Conservation (phyloP, 2,113 vertebrate genomes). For the Callorhinus ursinus region DNA sequence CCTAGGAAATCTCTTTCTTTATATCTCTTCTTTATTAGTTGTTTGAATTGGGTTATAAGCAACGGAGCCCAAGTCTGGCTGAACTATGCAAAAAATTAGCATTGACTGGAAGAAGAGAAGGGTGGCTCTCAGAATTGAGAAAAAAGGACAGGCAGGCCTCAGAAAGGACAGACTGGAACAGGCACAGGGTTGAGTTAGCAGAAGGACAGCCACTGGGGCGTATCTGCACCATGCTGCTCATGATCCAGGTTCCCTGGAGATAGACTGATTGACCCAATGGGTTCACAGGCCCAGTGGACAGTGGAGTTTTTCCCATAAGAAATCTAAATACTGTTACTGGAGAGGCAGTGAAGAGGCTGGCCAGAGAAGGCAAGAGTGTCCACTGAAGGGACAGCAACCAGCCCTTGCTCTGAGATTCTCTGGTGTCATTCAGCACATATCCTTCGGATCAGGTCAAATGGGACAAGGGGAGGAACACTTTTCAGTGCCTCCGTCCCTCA, state of each 20-base stretch:
- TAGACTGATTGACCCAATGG: rapidly evolving
- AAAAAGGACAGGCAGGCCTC: neutral
- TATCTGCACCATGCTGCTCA: rapidly evolving
- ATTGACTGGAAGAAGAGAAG: neutral
- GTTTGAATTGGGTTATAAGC: neutral
- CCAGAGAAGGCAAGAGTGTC: neutral
- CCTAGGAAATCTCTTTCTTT: neutral
- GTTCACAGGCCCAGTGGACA: neutral
- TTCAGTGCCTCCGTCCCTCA: no score
- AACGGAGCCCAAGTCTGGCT: neutral
- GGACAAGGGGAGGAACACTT: neutral
- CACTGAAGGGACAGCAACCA: rapidly evolving
- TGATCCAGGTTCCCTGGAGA: neutral
- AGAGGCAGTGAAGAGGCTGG: neutral
- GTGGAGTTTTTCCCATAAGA: neutral
- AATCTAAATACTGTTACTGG: neutral
- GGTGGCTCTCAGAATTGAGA: rapidly evolving
- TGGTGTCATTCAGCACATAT: neutral
- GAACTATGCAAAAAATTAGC: neutral
- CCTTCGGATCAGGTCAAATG: rapidly evolving
- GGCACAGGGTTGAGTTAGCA: neutral
- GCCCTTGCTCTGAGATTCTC: neutral
- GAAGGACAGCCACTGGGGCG: neutral
- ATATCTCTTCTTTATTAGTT: neutral
- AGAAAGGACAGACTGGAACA: neutral